A percentile compares a stretch with the other conserved stretches of the same genome.
Conservation (phyloP, 2,888 invertebrate species). For the Gastracanthus pulcherrimus region DNA sequence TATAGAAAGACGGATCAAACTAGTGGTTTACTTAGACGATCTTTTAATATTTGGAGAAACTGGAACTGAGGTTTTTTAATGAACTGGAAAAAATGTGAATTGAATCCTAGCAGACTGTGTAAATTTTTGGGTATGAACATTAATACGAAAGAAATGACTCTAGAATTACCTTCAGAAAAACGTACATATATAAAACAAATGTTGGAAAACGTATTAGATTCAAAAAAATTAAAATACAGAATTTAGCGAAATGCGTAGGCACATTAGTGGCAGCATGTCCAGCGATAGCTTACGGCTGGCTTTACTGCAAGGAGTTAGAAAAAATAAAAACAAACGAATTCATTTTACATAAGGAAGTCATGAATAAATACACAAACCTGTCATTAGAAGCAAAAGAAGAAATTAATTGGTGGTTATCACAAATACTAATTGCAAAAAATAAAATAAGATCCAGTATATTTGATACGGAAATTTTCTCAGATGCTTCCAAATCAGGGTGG, state of each 20-base stretch:
- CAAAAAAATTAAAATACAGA: not conserved
- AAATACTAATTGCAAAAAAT: not conserved
- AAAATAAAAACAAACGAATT: not conserved
- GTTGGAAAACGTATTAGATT: not conserved
- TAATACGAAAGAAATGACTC: not conserved
- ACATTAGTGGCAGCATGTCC: constrained; percentile 52
- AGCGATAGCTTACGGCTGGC: constrained; percentile 48
- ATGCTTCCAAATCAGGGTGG: not conserved
- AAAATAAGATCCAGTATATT: not conserved
- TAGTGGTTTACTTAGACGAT: constrained; percentile 19
- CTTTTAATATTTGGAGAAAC: not conserved
- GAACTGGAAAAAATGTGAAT: constrained; percentile 9
- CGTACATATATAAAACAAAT: not conserved
- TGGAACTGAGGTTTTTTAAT: constrained; percentile 14
- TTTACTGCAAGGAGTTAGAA: constrained; percentile 50
- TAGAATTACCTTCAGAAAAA: constrained; percentile 14
- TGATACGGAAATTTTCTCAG: constrained; percentile 14
- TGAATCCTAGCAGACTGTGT: not conserved
- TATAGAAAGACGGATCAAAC: not conserved
- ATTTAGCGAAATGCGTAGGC: constrained; percentile 26
- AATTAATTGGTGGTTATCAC: not conserved
- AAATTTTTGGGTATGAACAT: constrained; percentile 6
- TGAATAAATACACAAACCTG: constrained; percentile 36
- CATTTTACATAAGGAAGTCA: not conserved
- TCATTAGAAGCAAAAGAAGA: constrained; percentile 1